Base-by-base conservation (phyloP, 2,888 invertebrate genomes). In the Papilio demoleus region DNA sequence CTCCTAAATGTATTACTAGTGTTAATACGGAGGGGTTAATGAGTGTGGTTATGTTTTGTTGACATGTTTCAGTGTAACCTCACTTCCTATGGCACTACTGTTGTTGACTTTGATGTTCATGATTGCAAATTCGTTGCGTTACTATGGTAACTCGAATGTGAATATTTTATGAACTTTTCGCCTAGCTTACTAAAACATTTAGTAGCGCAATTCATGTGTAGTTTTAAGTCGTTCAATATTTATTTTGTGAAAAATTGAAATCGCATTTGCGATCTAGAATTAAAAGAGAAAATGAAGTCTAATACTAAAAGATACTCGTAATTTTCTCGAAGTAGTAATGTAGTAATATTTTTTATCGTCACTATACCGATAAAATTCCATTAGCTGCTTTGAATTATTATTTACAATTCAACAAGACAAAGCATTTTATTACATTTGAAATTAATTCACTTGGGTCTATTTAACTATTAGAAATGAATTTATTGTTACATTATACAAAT, bases 21-120 rank as follows among this genome's bases (percentile, higher is more conserved):
- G 58, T 42, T 36, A 53, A 53, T 53, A 56, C 53, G 31, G 31
- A 56, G 53, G 50, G 34, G 65, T 65, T 58, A 65, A 65, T 58
- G 65, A 65, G 65, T 31, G 65, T 42, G 65, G 65, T 65, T 58
- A 65, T 40, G 31, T 65, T 58, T 42, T 65, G 42, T 58, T 36
- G 53, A 56, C 53, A 50, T 14, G 53, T 56, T 11, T 31, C 17
- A 56, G 53, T 17, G 53, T 56, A 56, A 56, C 53, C 53, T 53
- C 53, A 53, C 53, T 56, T 27, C 53, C 53, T 56, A 56, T 56
- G 31, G 17, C 9, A 31, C 11, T 31, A 8, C 9, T 31, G 17
- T 56, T 31, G 53, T 56, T 56, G 27, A 31, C 53, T 56, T 27
- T 31, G 53, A 31, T 56, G 31, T 56, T 31, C 9, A n/a, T n/a